Evolutionary conservation across 2,797 vertebrate genomes (phyloP), one percentile per base, ranked within the genome.

Genomic region (Cheirogaleus major): DNA sequence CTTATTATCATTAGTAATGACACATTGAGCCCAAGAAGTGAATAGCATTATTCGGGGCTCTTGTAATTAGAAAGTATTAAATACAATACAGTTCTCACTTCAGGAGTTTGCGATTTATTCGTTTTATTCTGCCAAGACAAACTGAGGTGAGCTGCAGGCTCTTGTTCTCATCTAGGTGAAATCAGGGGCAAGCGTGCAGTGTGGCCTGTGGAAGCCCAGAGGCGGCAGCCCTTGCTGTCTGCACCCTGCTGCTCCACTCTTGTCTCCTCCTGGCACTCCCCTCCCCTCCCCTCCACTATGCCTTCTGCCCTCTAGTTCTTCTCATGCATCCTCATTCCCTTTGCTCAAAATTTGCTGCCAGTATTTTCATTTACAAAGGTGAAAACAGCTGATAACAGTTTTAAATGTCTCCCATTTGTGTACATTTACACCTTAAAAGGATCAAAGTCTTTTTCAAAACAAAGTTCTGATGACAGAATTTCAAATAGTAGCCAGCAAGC

Each of bases 61-160:
- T 70, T 67, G 0, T 67, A 30, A 91, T 70, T 69, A 84, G 30
- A 83, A 90, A 84, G 41, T 13, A 45, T 20, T 63, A 59, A 59
- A 59, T 59, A 79, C 9, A 27, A 48, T 43, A 67, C 15, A 59
- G 38, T 43, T 81, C 55, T 63, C 61, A 41, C 55, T 84, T 86
- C 17, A 15, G 27, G 72, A 89, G 89, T 82, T 50, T 86, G 35
- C 57, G 76, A 79, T 57, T 38, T 76, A n/a, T 72, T 84, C 85
- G 41, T 57, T 85, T 84, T 48, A 12, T 30, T 93, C 57, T 70
- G 45, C 63, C n/a, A 57, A 85, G 35, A 89, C 91, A 85, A 91
- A 17, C 23, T 38, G 1, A 76, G 27, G 59, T 59, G 45, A 91
- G n/a, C 38, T 48, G 13, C 27, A 59, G 14, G 27, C 27, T 86